phyloP scores from a whole-genome alignment of 2,888 invertebrate genomes.

The Tortrix viridana region DNA sequence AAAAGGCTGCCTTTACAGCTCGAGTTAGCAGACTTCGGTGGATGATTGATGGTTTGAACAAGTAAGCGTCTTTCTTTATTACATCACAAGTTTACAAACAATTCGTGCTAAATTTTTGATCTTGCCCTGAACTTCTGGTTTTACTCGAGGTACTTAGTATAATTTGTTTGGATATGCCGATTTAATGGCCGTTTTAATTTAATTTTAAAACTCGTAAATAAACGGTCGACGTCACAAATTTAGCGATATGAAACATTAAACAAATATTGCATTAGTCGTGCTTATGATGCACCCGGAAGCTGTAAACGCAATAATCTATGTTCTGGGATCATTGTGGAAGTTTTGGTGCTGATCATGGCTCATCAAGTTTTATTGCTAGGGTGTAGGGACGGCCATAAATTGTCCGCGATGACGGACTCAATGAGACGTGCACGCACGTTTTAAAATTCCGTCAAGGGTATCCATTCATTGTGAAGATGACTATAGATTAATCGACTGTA shows the following conservation, averaged over 20 bases:
- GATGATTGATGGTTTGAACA: constrained; percentile 38
- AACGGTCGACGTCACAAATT: neutral
- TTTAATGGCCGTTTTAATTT: neutral
- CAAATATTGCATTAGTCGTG: constrained; percentile 13
- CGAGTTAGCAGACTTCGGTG: constrained; percentile 30
- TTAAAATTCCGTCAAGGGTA: constrained; percentile 60
- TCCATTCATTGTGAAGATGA: constrained; percentile 41
- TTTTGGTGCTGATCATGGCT: constrained; percentile 78
- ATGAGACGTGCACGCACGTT: constrained; percentile 69
- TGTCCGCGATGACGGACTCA: constrained; percentile 72
- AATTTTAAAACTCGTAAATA: neutral
- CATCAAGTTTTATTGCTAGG: constrained; percentile 77
- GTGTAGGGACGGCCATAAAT: constrained; percentile 68
- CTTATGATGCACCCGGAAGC: constrained; percentile 19
- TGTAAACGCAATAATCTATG: constrained; percentile 41
- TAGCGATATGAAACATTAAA: constrained; percentile 2
- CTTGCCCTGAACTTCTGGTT: neutral
- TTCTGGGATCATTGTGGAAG: constrained; percentile 72
- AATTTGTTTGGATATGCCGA: neutral
- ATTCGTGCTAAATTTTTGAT: constrained; percentile 25
- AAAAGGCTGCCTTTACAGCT: constrained; percentile 34
- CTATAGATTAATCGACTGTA: constrained; percentile 13
- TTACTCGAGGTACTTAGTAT: neutral
- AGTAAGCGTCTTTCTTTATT: constrained; percentile 37
- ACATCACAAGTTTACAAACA: constrained; percentile 31